Conservation (phyloP, 2,888 invertebrate genomes). For the Phortica okadai region DNA sequence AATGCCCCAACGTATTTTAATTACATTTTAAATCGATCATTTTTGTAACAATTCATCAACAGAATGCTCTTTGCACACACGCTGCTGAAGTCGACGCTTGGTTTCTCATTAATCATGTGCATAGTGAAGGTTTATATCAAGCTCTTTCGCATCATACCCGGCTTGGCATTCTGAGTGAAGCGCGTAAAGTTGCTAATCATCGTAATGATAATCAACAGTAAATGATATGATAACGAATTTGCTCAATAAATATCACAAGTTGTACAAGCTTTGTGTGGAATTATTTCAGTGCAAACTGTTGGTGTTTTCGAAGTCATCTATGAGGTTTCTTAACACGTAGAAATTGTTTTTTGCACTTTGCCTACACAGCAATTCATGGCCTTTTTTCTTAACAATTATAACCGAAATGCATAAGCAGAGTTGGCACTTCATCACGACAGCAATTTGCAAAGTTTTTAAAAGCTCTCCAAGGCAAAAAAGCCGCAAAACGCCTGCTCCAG, state of each 20-base stretch:
- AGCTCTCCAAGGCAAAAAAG: background rate
- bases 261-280: too few relatives aligned
- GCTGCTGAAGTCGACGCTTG: conserved; percentile 73
- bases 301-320: background rate
- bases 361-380: too few relatives aligned
- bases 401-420: background rate
- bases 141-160: conserved; percentile 70
- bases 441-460: background rate
- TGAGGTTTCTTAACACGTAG: background rate
- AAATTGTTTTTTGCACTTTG: background rate
- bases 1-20: background rate
- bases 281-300: too few relatives aligned
- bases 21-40: conserved; percentile 63
- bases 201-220: too few relatives aligned
- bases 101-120: conserved; percentile 73
- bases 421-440: background rate
- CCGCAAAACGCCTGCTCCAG: background rate
- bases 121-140: conserved; percentile 71
- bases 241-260: too few relatives aligned
- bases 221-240: too few relatives aligned
- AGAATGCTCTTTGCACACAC: conserved; percentile 73
- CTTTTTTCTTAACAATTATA: background rate
- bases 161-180: conserved; percentile 56
- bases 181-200: background rate
- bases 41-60: conserved; percentile 36